Conservation (phyloP, 2,113 vertebrate genomes). For the Sphyrna mokarran region DNA sequence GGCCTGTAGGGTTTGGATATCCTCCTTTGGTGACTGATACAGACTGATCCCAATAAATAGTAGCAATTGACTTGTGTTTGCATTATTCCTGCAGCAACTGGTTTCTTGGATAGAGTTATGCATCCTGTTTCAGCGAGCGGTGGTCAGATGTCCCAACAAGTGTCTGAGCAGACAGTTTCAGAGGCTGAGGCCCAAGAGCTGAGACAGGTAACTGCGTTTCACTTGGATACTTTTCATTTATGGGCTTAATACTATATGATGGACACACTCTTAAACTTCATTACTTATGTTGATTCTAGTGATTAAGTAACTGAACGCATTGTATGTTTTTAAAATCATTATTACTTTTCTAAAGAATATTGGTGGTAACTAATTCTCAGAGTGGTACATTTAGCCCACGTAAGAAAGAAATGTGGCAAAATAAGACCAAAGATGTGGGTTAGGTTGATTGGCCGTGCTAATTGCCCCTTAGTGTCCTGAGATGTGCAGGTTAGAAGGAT, state of each 20-base stretch:
- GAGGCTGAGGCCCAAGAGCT: constrained; percentile 77
- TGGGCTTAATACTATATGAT: not conserved
- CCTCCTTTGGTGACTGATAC: not conserved
- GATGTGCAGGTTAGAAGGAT: too few species aligned
- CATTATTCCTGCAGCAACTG: constrained; percentile 56
- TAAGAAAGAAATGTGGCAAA: not conserved
- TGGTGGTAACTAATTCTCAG: not conserved
- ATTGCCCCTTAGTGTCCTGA: too few species aligned
- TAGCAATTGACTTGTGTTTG: constrained; percentile 44
- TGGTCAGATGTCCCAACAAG: constrained; percentile 63
- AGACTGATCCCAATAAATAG: not conserved
- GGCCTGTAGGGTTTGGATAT: not conserved
- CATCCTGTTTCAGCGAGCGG: constrained; percentile 52
- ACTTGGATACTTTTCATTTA: not conserved
- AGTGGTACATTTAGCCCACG: not conserved
- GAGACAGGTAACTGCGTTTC: constrained; percentile 64
- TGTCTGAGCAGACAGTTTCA: constrained; percentile 58
- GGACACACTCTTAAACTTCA: not conserved
- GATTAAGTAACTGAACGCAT: not conserved
- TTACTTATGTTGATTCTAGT: not conserved
- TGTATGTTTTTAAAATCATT: not conserved
- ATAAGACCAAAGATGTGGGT: too few species aligned
- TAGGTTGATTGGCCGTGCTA: too few species aligned
- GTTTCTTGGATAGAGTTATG: constrained; percentile 46
- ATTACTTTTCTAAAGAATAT: not conserved